A percentile compares a stretch with the other conserved stretches of the same genome.
phyloP scores from a whole-genome alignment of 2,888 invertebrate genomes.

The Aplocera efformata region DNA sequence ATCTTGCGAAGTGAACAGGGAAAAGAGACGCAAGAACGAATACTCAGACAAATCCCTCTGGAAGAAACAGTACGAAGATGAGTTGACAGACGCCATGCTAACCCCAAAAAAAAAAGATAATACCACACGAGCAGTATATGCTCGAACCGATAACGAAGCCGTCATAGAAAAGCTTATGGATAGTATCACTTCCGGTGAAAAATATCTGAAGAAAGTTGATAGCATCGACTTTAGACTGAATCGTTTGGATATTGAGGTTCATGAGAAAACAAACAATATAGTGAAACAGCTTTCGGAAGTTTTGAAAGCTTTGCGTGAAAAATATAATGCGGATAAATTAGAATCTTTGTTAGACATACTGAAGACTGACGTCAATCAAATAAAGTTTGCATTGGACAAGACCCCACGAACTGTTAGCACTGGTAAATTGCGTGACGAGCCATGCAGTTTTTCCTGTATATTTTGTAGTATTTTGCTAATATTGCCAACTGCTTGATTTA shows the following conservation, averaged over 20 bases:
- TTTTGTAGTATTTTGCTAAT: neutral
- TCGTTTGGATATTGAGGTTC: constrained; percentile 66
- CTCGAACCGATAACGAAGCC: constrained; percentile 50
- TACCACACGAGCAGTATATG: constrained; percentile 45
- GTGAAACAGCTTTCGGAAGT: constrained; percentile 56
- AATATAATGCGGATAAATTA: constrained; percentile 40
- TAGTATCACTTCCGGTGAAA: constrained; percentile 64
- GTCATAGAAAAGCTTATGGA: constrained; percentile 68
- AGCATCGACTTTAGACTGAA: constrained; percentile 67
- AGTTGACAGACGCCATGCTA: constrained; percentile 62
- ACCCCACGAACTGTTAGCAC: constrained; percentile 18
- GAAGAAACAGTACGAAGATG: constrained; percentile 70
- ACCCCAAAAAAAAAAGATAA: constrained; percentile 47
- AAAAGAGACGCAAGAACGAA: constrained; percentile 44
- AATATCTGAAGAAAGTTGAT: constrained; percentile 70
- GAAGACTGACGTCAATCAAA: constrained; percentile 44
- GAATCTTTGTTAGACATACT: constrained; percentile 43
- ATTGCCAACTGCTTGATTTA: too few species aligned
- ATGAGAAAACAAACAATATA: constrained; percentile 65
- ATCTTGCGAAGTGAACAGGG: constrained; percentile 35
- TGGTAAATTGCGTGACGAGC: constrained; percentile 29
- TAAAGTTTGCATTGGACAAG: constrained; percentile 50
- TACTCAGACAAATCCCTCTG: constrained; percentile 53
- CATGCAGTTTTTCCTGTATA: neutral
- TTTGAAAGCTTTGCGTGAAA: constrained; percentile 35